Evolutionary conservation across 2,797 vertebrate species (phyloP).

Genomic region (Falco biarmicus): DNA sequence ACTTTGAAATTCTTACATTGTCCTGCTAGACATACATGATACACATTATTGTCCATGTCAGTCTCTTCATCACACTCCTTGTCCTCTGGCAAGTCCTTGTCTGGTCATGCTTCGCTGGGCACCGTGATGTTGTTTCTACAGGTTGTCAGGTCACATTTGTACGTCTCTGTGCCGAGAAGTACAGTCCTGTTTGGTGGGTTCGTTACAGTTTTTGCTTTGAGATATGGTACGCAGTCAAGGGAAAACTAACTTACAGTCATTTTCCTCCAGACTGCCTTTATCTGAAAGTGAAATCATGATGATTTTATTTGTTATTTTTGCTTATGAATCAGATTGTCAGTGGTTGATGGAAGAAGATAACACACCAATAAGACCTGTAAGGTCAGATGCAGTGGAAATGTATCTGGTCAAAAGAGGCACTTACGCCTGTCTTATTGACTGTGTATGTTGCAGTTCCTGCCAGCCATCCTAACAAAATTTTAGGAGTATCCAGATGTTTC

Average conservation of each 20-base stretch:
- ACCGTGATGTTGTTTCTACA: slow-evolving; percentile 28
- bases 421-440: not conserved
- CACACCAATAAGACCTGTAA: not conserved
- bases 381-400: not conserved
- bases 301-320: slow-evolving; percentile 18
- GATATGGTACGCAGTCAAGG: not conserved
- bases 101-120: not conserved
- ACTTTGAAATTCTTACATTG: not conserved
- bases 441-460: not conserved
- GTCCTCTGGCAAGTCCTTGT: slow-evolving; percentile 45
- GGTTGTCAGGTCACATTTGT: slow-evolving; percentile 49
- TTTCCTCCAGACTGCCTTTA: not conserved
- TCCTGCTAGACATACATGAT: not conserved
- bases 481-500: not conserved
- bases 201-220: not conserved
- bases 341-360: not conserved
- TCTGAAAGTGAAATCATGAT: not conserved
- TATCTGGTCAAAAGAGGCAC: not conserved
- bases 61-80: not conserved
- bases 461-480: not conserved
- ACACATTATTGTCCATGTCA: slow-evolving; percentile 18
- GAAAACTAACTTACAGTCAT: not conserved
- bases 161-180: not conserved
- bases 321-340: not conserved
- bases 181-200: not conserved